Conservation (phyloP, 2,888 invertebrate genomes). For the Cremastobaeus sp. region DNA sequence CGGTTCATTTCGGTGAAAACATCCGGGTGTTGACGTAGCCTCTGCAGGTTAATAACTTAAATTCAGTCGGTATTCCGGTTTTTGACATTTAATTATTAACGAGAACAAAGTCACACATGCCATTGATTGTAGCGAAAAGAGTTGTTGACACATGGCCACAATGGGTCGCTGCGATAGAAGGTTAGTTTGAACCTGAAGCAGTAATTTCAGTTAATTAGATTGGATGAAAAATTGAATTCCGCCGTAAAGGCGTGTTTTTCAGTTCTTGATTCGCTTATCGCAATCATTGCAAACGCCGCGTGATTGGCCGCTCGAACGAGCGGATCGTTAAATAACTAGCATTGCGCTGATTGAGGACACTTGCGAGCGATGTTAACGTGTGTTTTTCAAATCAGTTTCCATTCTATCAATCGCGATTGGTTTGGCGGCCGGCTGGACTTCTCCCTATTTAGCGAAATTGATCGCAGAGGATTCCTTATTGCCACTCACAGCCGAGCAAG, state of each 20-base stretch:
- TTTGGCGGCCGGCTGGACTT: conserved; percentile 69
- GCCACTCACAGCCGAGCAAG: conserved; percentile 59
- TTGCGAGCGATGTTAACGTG: not conserved
- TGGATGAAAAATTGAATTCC: too few species aligned
- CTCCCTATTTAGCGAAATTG: conserved; percentile 69
- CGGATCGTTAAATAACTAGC: too few species aligned
- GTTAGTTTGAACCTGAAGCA: not conserved
- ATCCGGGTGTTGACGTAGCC: too few species aligned
- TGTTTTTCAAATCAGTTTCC: conserved; percentile 60
- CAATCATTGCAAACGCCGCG: too few species aligned
- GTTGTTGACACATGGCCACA: conserved; percentile 21
- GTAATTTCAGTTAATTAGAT: too few species aligned
- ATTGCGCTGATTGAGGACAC: too few species aligned
- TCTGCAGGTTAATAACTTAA: conserved; percentile 13
- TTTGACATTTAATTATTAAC: conserved; percentile 11
- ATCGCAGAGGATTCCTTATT: conserved; percentile 55
- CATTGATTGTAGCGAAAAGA: conserved; percentile 2
- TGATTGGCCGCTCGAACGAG: too few species aligned
- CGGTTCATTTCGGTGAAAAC: too few species aligned
- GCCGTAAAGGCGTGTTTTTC: too few species aligned
- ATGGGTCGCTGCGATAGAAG: conserved; percentile 22
- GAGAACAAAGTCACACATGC: conserved; percentile 18
- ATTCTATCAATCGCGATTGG: conserved; percentile 65
- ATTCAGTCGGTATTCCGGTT: conserved; percentile 3
- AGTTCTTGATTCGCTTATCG: too few species aligned